Base-by-base conservation (phyloP, 64 coral and sea anemone genomes). In the Porites australiensis region DNA sequence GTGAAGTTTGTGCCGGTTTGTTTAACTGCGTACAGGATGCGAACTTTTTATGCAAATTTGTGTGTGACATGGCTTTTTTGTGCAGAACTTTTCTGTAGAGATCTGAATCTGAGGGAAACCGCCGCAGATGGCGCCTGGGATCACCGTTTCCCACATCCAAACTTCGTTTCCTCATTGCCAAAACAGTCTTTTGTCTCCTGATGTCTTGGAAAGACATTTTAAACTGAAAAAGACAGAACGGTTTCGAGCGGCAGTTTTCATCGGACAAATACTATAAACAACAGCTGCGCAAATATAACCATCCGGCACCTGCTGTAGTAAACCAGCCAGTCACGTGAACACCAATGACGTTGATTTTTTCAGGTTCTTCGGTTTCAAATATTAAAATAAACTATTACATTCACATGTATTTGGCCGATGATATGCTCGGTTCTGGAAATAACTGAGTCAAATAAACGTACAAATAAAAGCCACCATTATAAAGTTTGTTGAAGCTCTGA, bases 21-120 rank as follows among this genome's bases (percentile, higher is more conserved):
- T 84, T 84, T 84, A 84, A 84, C 46, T 84, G 81, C 61, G 63
- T 69, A 20, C 81, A 84, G 43, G 81, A 84, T 68, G 63, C 64
- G 18, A 69, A 67, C 13, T 52, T 82, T n/a, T 82, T 84, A 23
- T 84, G 81, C 46, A 68, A n/a, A 69, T 69, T 84, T 49, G 59
- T 50, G 47, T 84, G 18, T 45, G 81, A 69, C 81, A 84, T 84
- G 10, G 46, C 81, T 50, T 22, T 84, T 84, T 69, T 84, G 19
- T 84, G 43, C 46, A 84, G 22, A 11, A 84, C 81, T 69, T 84
- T 84, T 13, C 47, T 15, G 44, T 84, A 84, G 22, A 84, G 64
- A 50, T 84, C 81, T 50, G 81, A 84, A 69, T 84, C 81, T 0
- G 81, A 84, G 0, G 81, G 81, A 69, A 84, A 84, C 49, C 81